Percentiles rank a stretch among this genome's conserved stretches.
Conservation (phyloP, 2,797 vertebrate genomes). For the Potorous gilbertii region DNA sequence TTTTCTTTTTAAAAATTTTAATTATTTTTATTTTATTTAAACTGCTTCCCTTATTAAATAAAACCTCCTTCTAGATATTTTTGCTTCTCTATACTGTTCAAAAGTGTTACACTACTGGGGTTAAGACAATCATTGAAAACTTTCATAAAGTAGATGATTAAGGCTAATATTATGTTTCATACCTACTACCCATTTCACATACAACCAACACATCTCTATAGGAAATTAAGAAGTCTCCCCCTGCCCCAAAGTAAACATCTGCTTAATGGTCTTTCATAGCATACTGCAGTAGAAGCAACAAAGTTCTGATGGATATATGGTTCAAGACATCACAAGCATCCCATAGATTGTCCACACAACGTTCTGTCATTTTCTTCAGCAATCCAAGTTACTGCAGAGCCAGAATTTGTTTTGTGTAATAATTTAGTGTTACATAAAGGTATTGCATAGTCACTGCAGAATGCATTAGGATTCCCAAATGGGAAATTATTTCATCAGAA, state of each 20-base stretch:
- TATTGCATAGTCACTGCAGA: conserved; percentile 46
- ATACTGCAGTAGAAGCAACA: background rate
- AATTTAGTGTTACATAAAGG: conserved; percentile 48
- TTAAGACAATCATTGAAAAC: background rate
- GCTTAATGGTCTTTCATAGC: background rate
- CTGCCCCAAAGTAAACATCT: background rate
- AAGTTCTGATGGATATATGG: conserved; percentile 39
- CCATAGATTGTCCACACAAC: conserved; percentile 37
- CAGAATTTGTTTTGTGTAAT: conserved; percentile 45
- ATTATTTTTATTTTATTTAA: background rate
- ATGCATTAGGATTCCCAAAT: conserved; percentile 50
- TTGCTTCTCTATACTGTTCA: background rate
- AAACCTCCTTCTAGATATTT: background rate
- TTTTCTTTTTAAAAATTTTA: background rate
- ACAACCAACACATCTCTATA: background rate
- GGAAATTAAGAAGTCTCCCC: background rate
- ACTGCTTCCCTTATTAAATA: background rate
- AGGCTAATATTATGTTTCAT: background rate
- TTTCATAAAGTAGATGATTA: background rate
- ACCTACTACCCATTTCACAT: background rate
- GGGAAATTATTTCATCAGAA: conserved; percentile 25
- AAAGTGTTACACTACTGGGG: background rate
- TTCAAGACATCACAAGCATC: conserved; percentile 9
- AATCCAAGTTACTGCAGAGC: conserved; percentile 41
- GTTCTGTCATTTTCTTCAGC: conserved; percentile 48